phyloP scores from a whole-genome alignment of 2,888 invertebrate genomes.

The Phrixothrix hirtus region DNA sequence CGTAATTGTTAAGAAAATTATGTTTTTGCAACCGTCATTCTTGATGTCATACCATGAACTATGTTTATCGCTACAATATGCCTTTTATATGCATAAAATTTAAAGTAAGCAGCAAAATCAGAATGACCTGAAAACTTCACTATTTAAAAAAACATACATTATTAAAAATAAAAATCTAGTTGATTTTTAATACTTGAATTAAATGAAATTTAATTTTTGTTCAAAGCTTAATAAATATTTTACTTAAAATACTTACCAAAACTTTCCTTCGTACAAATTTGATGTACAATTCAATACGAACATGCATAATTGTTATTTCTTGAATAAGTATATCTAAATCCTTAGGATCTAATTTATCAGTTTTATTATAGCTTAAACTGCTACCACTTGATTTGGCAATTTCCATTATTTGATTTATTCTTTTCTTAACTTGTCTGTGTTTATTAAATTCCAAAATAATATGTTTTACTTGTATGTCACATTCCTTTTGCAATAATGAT shows the following conservation, averaged over 20 bases:
- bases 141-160: no score
- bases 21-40: no score
- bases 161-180: no score
- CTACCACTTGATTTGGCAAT: constrained; percentile 55
- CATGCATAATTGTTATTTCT: constrained; percentile 90
- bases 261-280: constrained; percentile 81
- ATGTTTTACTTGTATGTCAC: constrained; percentile 67
- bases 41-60: no score
- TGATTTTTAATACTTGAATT: no score
- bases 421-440: constrained; percentile 66
- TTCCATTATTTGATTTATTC: constrained; percentile 67
- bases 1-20: no score
- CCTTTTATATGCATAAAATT: no score
- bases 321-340: constrained; percentile 85
- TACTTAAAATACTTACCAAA: constrained; percentile 62
- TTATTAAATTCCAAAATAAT: constrained; percentile 75
- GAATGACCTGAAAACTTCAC: no score
- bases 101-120: no score
- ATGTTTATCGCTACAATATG: no score
- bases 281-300: constrained; percentile 87
- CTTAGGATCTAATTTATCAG: constrained; percentile 74
- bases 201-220: no score
- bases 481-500: constrained; percentile 74
- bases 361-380: constrained; percentile 51
- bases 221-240: no score